Evolutionary conservation across 2,113 vertebrate species (phyloP).

Genomic region (Corydoras maculifer): DNA sequence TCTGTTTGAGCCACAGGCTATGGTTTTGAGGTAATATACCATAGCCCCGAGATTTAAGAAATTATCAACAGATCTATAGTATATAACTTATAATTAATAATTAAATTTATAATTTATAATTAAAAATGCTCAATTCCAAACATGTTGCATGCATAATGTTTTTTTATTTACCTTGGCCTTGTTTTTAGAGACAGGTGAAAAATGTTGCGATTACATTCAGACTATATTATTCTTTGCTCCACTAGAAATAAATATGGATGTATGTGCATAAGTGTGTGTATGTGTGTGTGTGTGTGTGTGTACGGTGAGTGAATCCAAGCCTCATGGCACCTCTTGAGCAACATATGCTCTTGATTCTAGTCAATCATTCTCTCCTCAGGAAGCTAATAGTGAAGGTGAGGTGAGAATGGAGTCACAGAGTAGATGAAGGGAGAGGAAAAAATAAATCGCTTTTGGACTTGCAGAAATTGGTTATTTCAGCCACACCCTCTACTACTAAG

Average conservation of each 20-base stretch:
- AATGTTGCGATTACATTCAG: too few relatives aligned
- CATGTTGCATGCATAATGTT: too few relatives aligned
- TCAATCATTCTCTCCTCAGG: constrained; percentile 37
- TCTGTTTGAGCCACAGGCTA: constrained; percentile 6
- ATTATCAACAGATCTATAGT: too few relatives aligned
- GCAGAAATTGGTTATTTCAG: too few relatives aligned
- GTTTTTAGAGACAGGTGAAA: too few relatives aligned
- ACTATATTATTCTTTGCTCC: too few relatives aligned
- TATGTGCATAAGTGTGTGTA: constrained; percentile 6
- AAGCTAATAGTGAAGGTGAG: constrained; percentile 35
- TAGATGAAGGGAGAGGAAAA: constrained; percentile 1
- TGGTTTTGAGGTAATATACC: neutral
- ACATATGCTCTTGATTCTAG: constrained; percentile 33
- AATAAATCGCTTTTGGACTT: neutral
- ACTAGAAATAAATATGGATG: neutral
- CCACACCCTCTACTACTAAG: too few relatives aligned
- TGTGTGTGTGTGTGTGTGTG: neutral
- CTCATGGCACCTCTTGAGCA: constrained; percentile 17
- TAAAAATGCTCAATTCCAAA: too few relatives aligned
- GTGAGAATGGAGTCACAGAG: constrained; percentile 28
- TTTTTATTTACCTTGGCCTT: too few relatives aligned
- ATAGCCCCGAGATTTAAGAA: neutral
- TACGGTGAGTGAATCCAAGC: constrained; percentile 1
- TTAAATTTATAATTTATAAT: too few relatives aligned
- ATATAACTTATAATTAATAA: too few relatives aligned